A percentile compares a stretch with the other conserved stretches of the same genome.
Evolutionary conservation across 2,797 vertebrate genomes (phyloP).

Genomic region (Poecilia velifera): DNA sequence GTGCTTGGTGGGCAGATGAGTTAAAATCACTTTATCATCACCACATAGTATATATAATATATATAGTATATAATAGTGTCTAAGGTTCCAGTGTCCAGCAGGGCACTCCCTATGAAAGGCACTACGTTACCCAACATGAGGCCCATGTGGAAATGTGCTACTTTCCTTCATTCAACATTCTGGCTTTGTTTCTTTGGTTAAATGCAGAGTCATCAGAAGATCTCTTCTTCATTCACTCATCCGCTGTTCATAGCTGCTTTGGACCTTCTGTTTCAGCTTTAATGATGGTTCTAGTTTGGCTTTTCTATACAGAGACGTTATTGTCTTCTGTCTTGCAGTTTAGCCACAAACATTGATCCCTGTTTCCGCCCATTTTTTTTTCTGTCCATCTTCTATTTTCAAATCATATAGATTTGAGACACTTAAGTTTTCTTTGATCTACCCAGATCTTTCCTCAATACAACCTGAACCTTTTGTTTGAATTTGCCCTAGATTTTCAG

Average conservation of each 20-base stretch:
- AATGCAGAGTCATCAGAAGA: neutral
- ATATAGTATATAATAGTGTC: neutral
- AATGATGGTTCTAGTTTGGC: conserved; percentile 1
- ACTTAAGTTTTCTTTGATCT: neutral
- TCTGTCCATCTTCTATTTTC: neutral
- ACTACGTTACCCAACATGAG: neutral
- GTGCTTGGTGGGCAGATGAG: neutral
- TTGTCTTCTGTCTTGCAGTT: neutral
- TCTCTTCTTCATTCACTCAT: neutral
- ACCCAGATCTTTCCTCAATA: neutral
- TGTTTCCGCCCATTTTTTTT: neutral
- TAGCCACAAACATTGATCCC: neutral
- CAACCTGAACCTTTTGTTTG: neutral
- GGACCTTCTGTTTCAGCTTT: neutral
- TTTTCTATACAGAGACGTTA: neutral
- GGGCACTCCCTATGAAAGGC: neutral
- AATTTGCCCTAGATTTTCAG: neutral
- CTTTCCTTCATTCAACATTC: neutral
- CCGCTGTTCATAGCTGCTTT: neutral
- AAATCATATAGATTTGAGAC: neutral
- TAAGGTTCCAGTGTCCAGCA: neutral
- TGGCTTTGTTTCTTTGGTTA: neutral
- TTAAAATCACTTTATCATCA: neutral
- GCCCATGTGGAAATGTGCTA: neutral
- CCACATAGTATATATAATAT: too few species aligned